Conservation (phyloP, 2,888 invertebrate species). For the Heteromurus nitidus region DNA sequence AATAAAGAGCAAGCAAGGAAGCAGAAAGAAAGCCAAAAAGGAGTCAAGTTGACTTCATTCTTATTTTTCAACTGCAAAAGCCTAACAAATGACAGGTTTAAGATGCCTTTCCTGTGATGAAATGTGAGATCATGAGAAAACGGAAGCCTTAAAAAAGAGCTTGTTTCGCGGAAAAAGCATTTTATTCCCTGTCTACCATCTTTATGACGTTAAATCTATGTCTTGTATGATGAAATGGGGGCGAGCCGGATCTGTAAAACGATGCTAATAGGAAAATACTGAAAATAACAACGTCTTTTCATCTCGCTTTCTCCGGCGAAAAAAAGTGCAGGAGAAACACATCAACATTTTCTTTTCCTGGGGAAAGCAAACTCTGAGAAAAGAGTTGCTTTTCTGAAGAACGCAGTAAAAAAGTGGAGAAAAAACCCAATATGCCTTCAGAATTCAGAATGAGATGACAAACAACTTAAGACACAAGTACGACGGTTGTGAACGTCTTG, state of each 20-base stretch:
- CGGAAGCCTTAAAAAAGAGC: neutral
- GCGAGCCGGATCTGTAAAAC: neutral
- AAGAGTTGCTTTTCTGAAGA: no score
- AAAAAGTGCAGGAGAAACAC: neutral
- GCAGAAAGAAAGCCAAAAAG: neutral
- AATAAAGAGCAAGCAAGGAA: neutral
- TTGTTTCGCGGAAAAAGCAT: neutral
- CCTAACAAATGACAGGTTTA: neutral
- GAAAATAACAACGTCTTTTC: no score
- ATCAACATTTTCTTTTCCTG: neutral
- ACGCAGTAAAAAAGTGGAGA: no score
- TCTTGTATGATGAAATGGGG: neutral
- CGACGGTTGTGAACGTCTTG: no score
- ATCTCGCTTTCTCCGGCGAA: neutral
- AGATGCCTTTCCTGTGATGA: neutral
- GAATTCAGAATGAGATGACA: no score
- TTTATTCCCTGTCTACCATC: neutral
- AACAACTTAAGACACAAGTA: no score
- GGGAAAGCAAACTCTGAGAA: neutral
- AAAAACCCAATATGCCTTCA: no score
- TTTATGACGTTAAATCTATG: no score
- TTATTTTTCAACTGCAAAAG: neutral
- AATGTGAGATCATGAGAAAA: constrained; percentile 2
- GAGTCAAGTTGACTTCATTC: constrained; percentile 5
- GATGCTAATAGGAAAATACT: no score